Evolutionary conservation across 2,888 invertebrate species (phyloP).

Genomic region (Amphipyra tragopoginis): DNA sequence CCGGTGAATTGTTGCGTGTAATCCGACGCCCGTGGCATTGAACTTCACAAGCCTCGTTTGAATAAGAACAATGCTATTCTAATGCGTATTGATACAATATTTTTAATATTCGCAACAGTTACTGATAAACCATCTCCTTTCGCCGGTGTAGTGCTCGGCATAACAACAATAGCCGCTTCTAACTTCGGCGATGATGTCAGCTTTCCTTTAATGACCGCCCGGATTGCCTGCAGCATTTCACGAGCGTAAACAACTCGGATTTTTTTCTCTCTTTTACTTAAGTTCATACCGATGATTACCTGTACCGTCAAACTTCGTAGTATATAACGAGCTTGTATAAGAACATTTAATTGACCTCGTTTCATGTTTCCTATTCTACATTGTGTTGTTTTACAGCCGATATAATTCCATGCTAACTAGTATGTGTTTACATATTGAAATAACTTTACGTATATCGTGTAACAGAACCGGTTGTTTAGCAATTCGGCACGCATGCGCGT

Average conservation of each 20-base stretch:
- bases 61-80: conserved; percentile 67
- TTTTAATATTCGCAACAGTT: conserved; percentile 78
- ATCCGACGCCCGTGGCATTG: conserved; percentile 80
- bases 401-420: conserved; percentile 54
- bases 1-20: conserved; percentile 75
- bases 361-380: conserved; percentile 55
- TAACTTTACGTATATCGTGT: conserved; percentile 73
- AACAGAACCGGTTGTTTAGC: conserved; percentile 79
- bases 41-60: conserved; percentile 74
- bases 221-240: conserved; percentile 77
- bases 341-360: conserved; percentile 57
- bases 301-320: conserved; percentile 53
- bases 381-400: conserved; percentile 59
- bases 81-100: conserved; percentile 67
- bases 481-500: conserved; percentile 77
- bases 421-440: conserved; percentile 72
- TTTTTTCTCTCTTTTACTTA: conserved; percentile 67
- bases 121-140: conserved; percentile 83
- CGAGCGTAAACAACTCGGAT: conserved; percentile 71
- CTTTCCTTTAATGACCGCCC: conserved; percentile 78
- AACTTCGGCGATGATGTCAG: conserved; percentile 88
- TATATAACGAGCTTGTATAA: conserved; percentile 56
- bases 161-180: conserved; percentile 80
- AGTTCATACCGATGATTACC: conserved; percentile 63
- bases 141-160: conserved; percentile 71